phyloP scores from a whole-genome alignment of 2,113 vertebrate genomes.

The Neoarius graeffei region DNA sequence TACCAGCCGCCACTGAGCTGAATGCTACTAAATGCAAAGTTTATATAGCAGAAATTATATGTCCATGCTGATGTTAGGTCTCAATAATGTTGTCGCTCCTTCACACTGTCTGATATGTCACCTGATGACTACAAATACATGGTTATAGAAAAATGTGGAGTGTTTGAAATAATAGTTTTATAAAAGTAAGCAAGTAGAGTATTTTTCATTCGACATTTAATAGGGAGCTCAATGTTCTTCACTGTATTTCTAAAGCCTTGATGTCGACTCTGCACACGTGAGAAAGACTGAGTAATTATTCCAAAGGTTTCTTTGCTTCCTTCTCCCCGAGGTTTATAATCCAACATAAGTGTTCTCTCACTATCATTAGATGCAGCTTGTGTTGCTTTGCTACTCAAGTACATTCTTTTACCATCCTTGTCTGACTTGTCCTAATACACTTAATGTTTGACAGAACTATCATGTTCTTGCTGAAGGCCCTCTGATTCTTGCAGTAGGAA shows the following conservation, averaged over 20 bases:
- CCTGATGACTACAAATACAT: not conserved
- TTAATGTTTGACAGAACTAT: conserved; percentile 5
- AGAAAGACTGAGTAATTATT: not conserved
- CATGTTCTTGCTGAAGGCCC: not conserved
- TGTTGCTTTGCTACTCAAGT: conserved; percentile 11
- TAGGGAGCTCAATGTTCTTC: not conserved
- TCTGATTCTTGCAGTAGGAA: not conserved
- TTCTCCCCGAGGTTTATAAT: conserved; percentile 33
- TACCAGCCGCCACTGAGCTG: no score
- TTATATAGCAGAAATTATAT: not conserved
- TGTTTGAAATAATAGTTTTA: not conserved
- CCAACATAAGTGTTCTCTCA: conserved; percentile 23
- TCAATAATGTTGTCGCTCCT: not conserved
- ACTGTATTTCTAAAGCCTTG: not conserved
- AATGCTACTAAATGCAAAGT: not conserved
- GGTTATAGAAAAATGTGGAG: not conserved
- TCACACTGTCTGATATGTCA: not conserved
- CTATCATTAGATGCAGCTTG: conserved; percentile 22
- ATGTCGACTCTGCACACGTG: not conserved
- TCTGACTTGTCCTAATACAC: not conserved
- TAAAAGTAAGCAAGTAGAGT: not conserved
- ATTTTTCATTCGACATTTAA: not conserved
- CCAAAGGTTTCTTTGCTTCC: not conserved
- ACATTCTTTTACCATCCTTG: not conserved
- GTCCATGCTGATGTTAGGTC: not conserved